Conservation (phyloP, 2,888 invertebrate species). For the Eupeodes latifasciatus region DNA sequence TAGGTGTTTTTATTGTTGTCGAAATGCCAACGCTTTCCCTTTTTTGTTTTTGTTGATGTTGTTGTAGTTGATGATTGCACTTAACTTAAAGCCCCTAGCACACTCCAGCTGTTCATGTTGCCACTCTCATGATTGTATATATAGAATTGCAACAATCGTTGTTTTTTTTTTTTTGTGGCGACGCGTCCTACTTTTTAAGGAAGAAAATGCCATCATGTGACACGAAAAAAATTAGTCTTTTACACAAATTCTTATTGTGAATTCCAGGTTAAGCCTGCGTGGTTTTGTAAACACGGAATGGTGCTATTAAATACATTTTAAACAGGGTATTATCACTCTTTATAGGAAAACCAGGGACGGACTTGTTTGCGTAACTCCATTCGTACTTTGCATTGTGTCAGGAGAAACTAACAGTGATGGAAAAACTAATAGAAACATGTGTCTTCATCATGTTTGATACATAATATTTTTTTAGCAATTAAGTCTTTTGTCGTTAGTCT, state of each 20-base stretch:
- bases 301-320: conserved; percentile 12
- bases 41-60: conserved; percentile 20
- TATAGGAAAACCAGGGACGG: background rate
- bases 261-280: conserved; percentile 53
- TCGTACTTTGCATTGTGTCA: too few relatives aligned
- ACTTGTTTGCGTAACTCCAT: background rate
- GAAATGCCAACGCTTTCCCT: conserved; percentile 60
- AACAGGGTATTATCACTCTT: conserved; percentile 22
- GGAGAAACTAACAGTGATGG: too few relatives aligned
- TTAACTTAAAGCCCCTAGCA: conserved; percentile 51
- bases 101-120: conserved; percentile 11
- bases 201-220: conserved; percentile 60
- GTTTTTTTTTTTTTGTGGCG: conserved; percentile 36
- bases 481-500: too few relatives aligned
- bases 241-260: conserved; percentile 33
- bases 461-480: too few relatives aligned
- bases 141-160: conserved; percentile 48
- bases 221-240: conserved; percentile 37
- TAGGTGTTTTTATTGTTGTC: conserved; percentile 1
- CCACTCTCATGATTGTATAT: conserved; percentile 7
- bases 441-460: too few relatives aligned
- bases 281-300: conserved; percentile 25
- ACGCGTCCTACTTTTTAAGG: conserved; percentile 66
- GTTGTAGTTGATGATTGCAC: conserved; percentile 28
- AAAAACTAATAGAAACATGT: too few relatives aligned